These are phyloP conservation scores for Antedon mediterranea DNA, from an alignment of 53 echinoderm and acorn worm genomes.

Conservation along the genomic window DNA sequence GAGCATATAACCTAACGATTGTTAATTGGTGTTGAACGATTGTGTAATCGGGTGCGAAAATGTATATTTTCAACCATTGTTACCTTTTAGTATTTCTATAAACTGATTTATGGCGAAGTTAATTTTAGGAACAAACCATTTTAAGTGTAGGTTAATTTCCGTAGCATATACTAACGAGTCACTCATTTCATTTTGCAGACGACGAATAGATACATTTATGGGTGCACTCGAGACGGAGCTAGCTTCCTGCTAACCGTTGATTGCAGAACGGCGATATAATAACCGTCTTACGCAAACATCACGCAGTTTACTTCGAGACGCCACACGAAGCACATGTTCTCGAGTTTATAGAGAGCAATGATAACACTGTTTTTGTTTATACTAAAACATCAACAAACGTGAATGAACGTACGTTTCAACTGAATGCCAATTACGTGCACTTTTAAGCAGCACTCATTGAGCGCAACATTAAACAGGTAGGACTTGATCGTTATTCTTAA, in stretches of 20 bases:
- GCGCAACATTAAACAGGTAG: too few relatives aligned
- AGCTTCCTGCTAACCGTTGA: not conserved
- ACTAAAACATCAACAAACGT: too few relatives aligned
- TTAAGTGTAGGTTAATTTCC: not conserved
- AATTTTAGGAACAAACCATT: not conserved
- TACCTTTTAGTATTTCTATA: not conserved
- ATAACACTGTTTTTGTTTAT: too few relatives aligned
- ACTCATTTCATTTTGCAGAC: not conserved
- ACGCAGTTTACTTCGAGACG: not conserved
- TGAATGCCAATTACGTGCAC: too few relatives aligned
- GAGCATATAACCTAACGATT: not conserved
- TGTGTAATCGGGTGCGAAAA: not conserved
- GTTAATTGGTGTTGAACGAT: not conserved
- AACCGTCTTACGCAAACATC: not conserved
- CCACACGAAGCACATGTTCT: not conserved
- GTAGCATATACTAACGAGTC: not conserved
- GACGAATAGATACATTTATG: not conserved
- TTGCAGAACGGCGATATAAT: not conserved
- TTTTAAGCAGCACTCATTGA: too few relatives aligned
- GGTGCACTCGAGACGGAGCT: too few relatives aligned
- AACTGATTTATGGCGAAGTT: not conserved
- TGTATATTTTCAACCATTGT: not conserved
- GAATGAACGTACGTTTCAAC: too few relatives aligned
- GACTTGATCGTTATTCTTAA: too few relatives aligned
- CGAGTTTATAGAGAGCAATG: too few relatives aligned